phyloP scores from a whole-genome alignment of 2,113 vertebrate species.

The Triplophysa tibetana region DNA sequence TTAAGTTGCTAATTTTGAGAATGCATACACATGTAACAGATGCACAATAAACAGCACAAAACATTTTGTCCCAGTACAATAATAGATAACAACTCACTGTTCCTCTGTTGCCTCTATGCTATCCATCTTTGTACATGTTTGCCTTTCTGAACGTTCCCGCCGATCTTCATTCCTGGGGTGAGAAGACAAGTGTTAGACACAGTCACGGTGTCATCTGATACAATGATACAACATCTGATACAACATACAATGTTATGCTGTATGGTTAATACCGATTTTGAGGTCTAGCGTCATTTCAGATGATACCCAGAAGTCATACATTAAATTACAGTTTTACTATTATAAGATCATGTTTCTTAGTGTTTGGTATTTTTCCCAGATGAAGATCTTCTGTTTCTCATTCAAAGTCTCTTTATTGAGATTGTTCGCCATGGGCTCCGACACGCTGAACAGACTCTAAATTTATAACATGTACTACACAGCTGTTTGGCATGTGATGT shows the following conservation, averaged over 20 bases:
- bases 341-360: too few species aligned
- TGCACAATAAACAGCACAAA: neutral
- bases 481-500: conserved; percentile 82
- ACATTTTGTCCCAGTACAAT: neutral
- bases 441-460: conserved; percentile 72
- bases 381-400: conserved; percentile 64
- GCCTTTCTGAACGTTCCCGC: conserved; percentile 70
- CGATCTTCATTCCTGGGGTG: conserved; percentile 73
- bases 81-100: conserved; percentile 64
- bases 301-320: too few species aligned
- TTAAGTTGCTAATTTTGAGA: neutral
- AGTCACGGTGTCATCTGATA: conserved; percentile 2
- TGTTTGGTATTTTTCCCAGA: neutral
- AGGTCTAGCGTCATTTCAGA: neutral
- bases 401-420: conserved; percentile 75
- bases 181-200: conserved; percentile 6
- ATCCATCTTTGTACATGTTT: conserved; percentile 78
- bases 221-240: too few species aligned
- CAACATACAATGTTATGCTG: neutral
- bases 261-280: neutral
- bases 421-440: conserved; percentile 64
- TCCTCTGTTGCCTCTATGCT: conserved; percentile 77
- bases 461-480: conserved; percentile 73
- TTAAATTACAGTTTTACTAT: too few species aligned
- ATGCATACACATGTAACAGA: neutral